A percentile compares a stretch with the other conserved stretches of the same genome.
phyloP scores from a whole-genome alignment of 23 tunicate genomes.

The Styela plicata region DNA sequence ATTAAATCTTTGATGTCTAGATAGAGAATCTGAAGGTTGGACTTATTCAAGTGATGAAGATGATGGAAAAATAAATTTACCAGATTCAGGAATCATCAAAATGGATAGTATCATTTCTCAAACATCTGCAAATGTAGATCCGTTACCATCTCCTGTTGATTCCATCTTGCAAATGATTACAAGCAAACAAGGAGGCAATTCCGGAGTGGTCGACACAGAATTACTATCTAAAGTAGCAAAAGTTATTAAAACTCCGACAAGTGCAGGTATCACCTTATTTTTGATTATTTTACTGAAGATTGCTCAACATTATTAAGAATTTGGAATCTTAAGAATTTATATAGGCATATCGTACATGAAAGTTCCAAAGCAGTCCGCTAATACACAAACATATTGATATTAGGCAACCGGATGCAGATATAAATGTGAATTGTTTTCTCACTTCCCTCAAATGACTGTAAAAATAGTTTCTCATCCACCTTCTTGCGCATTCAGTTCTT shows the following conservation, averaged over 20 bases:
- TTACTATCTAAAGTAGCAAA: conserved; percentile 76
- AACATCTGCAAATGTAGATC: neutral
- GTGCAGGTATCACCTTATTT: no score
- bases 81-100: conserved; percentile 22
- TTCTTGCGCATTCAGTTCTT: no score
- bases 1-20: conserved; percentile 17
- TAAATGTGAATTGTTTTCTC: no score
- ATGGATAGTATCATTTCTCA: neutral
- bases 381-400: no score
- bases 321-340: no score
- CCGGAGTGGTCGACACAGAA: conserved; percentile 48
- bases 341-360: no score
- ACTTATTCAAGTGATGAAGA: conserved; percentile 90
- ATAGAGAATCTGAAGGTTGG: conserved; percentile 44
- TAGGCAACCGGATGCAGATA: no score
- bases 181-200: conserved; percentile 36
- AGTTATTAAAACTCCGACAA: conserved; percentile 46
- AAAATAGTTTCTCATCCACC: no score
- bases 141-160: conserved; percentile 51
- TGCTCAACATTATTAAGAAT: no score
- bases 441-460: no score
- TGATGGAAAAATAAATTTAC: conserved; percentile 12
- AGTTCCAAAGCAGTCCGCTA: no score
- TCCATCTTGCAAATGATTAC: conserved; percentile 74
- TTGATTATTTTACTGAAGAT: no score